Conservation (phyloP, 2,797 vertebrate genomes). For the Sciaenops ocellatus region DNA sequence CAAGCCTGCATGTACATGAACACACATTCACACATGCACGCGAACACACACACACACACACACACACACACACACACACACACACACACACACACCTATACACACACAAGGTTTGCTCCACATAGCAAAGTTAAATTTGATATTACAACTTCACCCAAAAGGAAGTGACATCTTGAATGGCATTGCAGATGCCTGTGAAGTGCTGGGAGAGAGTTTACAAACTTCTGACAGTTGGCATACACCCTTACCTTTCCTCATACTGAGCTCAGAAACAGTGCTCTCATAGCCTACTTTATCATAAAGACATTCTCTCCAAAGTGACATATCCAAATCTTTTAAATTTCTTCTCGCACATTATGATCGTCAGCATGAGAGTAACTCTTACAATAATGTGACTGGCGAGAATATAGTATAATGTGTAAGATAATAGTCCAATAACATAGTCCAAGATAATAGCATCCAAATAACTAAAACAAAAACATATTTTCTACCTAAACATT, state of each 20-base stretch:
- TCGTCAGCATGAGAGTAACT: constrained; percentile 18
- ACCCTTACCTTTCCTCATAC: constrained; percentile 36
- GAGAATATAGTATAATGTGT: background rate
- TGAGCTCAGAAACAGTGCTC: constrained; percentile 36
- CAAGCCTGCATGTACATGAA: constrained; percentile 47
- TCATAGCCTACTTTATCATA: constrained; percentile 45
- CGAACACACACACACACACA: background rate
- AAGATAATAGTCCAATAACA: background rate
- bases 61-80: background rate
- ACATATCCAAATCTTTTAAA: constrained; percentile 47
- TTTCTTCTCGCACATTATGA: constrained; percentile 27
- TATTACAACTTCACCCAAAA: constrained; percentile 75
- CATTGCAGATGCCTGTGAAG: constrained; percentile 64
- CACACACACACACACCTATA: constrained; percentile 8
- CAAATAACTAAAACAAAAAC: background rate
- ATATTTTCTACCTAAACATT: background rate
- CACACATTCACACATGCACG: background rate
- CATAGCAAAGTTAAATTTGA: constrained; percentile 76
- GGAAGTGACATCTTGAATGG: constrained; percentile 77
- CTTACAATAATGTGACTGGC: background rate
- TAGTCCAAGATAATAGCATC: background rate
- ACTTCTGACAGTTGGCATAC: constrained; percentile 72
- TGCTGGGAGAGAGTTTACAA: constrained; percentile 74
- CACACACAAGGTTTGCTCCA: constrained; percentile 65
- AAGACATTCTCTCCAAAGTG: constrained; percentile 40